Evolutionary conservation across 1,140 invertebrate species (phyloP).

Genomic region (Drosophila pseudoobscura): DNA sequence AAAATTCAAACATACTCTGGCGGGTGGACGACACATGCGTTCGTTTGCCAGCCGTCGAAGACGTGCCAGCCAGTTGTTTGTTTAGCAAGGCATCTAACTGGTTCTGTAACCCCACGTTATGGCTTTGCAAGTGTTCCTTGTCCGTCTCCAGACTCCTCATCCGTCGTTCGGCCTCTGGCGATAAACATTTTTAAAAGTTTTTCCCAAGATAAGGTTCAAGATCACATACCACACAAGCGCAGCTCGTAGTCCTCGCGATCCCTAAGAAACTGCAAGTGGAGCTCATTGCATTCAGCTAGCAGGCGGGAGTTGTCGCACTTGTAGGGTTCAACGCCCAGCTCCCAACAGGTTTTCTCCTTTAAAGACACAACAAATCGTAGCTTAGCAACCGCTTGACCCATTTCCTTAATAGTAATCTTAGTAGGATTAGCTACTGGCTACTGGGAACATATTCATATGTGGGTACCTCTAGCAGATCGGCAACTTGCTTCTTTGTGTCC

Average conservation of each 20-base stretch:
- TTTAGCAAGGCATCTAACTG: constrained; percentile 56
- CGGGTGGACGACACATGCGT: constrained; percentile 11
- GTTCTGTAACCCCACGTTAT: constrained; percentile 65
- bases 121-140: constrained; percentile 70
- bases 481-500: constrained; percentile 83
- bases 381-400: constrained; percentile 44
- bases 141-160: constrained; percentile 72
- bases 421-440: too few relatives aligned
- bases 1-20: constrained; percentile 27
- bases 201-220: neutral
- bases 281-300: constrained; percentile 87
- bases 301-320: constrained; percentile 87
- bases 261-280: constrained; percentile 87
- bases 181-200: neutral
- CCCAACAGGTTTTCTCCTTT: constrained; percentile 85
- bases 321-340: constrained; percentile 85
- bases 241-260: constrained; percentile 84
- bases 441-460: neutral
- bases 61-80: constrained; percentile 50
- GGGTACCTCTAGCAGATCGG: constrained; percentile 70
- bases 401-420: too few relatives aligned
- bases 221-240: constrained; percentile 64
- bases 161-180: constrained; percentile 52
- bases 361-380: constrained; percentile 37
- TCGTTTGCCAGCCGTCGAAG: constrained; percentile 32